Percentiles rank a stretch among this genome's conserved stretches.
phyloP scores from a whole-genome alignment of 2,113 vertebrate species.

The Lophotis ruficrista region DNA sequence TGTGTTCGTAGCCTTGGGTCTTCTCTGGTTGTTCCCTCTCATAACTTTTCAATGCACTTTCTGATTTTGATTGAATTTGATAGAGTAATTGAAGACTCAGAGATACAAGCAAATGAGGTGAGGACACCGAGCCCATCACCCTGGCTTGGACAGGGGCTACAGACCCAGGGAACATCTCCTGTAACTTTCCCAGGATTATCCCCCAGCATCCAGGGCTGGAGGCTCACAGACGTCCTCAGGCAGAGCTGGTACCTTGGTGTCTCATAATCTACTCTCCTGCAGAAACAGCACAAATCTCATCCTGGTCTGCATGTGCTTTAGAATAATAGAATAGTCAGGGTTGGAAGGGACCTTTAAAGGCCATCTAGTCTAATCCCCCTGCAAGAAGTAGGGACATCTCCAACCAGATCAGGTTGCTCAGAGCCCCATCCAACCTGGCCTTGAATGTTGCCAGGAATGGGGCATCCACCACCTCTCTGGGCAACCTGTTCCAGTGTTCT shows the following conservation, averaged over 20 bases:
- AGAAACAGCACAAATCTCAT: not conserved
- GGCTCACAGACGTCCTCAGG: accelerated
- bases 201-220: not conserved
- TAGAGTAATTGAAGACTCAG: not conserved
- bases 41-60: not conserved
- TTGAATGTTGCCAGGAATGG: too few relatives aligned
- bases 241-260: not conserved
- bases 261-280: not conserved
- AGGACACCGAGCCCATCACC: not conserved
- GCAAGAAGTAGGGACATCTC: too few relatives aligned
- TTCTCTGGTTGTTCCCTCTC: not conserved
- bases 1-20: not conserved
- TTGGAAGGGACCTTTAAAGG: too few relatives aligned
- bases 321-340: too few relatives aligned
- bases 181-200: not conserved
- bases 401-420: too few relatives aligned
- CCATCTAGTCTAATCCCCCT: too few relatives aligned
- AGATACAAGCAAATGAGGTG: not conserved
- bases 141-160: not conserved
- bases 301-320: not conserved
- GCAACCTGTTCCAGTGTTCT: too few relatives aligned
- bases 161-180: not conserved
- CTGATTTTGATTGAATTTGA: not conserved
- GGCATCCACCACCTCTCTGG: too few relatives aligned
- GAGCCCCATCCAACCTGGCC: too few relatives aligned